Evolutionary conservation across 2,113 vertebrate genomes (phyloP), one percentile per base, ranked within the genome.

Genomic region (Leptocoma aspasia): DNA sequence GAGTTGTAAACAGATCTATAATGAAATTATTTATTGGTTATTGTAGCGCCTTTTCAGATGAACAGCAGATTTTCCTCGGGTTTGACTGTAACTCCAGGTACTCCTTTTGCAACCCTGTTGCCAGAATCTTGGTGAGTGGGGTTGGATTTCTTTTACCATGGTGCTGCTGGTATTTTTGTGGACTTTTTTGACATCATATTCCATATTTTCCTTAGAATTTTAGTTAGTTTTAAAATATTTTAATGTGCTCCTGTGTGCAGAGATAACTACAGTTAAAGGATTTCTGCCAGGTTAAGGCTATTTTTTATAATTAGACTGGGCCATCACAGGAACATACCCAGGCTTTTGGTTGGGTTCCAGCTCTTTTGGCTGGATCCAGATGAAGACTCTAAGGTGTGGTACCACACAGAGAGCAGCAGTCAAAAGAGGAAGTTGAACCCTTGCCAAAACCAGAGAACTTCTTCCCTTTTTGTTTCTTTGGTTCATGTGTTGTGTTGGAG

Each of bases 351-450:
- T 52, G 66, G 28, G 7, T 78, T 72, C 61, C 72, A 92, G 47
- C 63, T 60, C 45, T 78, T 77, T 86, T 0, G 0, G 33, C 69
- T 90, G 66, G 47, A 53, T 75, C 94, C 70, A 7, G 39, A 20
- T 50, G 72, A 63, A 76, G 76, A 24, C 30, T 26, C 13, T 15
- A 47, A 96, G 95, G 86, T 92, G 96, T 95, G 93, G 78, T 92
- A 54, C 92, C 75, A 81, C 83, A 64, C 64, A 84, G 75, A 1
- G 2, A 90, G 72, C 14, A 83, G 66, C 57, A 89, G 52, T n/a
- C 95, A 83, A 65, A 93, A 90, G 59, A 82, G 91, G 92, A 95
- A 94, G 79, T 23, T 95, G 78, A 78, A 42, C 64, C 39, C 47
- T 42, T 89, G 91, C 93, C 91, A 91, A 54, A 57, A 57, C 2